Evolutionary conservation across 2,888 invertebrate genomes (phyloP), one percentile per base, ranked within the genome.

Genomic region (Thysanoteuthis rhombus): DNA sequence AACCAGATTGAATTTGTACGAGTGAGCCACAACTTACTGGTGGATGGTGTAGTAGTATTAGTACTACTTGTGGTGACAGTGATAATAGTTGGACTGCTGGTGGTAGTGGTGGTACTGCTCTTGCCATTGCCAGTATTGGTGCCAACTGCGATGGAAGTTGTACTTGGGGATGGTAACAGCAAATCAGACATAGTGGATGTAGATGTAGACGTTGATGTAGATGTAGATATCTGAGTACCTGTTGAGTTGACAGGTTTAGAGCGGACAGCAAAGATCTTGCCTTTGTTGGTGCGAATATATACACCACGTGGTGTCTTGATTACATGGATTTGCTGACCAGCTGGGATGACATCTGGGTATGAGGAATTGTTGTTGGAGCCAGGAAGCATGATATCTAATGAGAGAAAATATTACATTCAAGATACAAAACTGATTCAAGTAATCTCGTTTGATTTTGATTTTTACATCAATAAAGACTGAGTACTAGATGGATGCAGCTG

Each of bases 241-340:
- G 75, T 16, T 19, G 75, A n/a, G 75, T 75, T 75, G 36, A 75
- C 75, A 45, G 93, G 90, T 93, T 96, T 96, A 19, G 96, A 96
- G 92, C 96, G 94, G 47, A 99, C 99, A 42, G 99, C 99, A 95
- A 99, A 99, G 94, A 99, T 99, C 97, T 99, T 99, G 47, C 99
- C 99, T 95, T 98, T 99, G 96, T 99, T 98, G 92, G 99, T 97
- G 96, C 99, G 98, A 98, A 99, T 98, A 97, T 99, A 99, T 95
- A 99, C 99, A 92, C 99, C 99, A 97, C 99, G 99, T 0, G 99
- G 98, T 19, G 99, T 99, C 97, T 99, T 99, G 89, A 99, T 97
- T 10, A 99, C 99, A 98, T 99, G 98, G 0, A 99, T 99, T 95
- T 99, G 98, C 97, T 99, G 99, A 0, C 99, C 99, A 0, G 99